Evolutionary conservation across 2,797 vertebrate species (phyloP).

Genomic region (Mormyrops boulengeri): DNA sequence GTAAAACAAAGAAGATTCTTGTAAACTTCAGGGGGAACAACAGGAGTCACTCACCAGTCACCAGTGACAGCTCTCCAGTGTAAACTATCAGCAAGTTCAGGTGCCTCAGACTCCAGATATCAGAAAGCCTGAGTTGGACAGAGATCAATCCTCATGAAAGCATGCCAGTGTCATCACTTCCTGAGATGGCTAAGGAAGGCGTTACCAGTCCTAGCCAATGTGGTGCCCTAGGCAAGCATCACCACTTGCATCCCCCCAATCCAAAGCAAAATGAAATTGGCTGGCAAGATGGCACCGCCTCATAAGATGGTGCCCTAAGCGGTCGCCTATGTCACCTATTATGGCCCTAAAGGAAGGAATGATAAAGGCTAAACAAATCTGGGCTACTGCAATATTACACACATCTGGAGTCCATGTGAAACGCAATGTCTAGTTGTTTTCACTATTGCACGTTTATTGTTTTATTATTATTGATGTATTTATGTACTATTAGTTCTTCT

Average conservation of each 20-base stretch:
- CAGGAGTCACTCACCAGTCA: background rate
- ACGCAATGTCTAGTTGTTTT: background rate
- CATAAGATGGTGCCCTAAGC: background rate
- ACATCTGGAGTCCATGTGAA: background rate
- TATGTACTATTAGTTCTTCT: background rate
- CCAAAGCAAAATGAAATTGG: background rate
- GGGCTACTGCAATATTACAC: background rate
- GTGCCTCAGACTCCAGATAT: background rate
- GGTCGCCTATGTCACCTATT: background rate
- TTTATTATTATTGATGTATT: background rate
- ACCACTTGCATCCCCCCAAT: background rate
- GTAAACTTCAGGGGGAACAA: background rate
- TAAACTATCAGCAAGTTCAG: background rate
- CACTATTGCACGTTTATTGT: background rate
- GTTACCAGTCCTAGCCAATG: background rate
- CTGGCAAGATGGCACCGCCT: background rate
- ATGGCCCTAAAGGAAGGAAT: background rate
- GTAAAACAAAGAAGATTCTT: background rate
- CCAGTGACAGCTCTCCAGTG: background rate
- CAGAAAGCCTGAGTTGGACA: background rate
- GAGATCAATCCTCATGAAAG: background rate
- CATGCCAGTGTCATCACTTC: background rate
- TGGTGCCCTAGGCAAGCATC: background rate
- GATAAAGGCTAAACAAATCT: background rate
- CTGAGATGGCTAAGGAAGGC: background rate